These are phyloP conservation scores for Aporophyla lueneburgensis DNA, from an alignment of 2,888 invertebrate genomes.

Conservation along the genomic window DNA sequence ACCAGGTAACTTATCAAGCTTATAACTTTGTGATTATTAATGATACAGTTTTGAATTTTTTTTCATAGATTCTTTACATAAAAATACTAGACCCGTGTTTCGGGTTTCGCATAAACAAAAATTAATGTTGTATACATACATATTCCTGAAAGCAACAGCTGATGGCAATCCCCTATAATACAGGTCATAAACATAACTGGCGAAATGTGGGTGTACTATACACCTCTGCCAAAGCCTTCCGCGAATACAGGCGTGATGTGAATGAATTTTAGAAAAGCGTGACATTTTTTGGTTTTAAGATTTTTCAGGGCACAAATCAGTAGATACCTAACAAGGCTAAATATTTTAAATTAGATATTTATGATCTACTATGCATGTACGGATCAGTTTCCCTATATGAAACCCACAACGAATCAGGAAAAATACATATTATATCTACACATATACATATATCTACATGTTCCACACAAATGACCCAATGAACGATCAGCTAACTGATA, in stretches of 20 bases:
- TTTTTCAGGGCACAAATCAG: neutral
- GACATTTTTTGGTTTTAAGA: neutral
- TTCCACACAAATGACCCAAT: neutral
- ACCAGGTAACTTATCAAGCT: too few relatives aligned
- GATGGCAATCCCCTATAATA: too few relatives aligned
- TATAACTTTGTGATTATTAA: too few relatives aligned
- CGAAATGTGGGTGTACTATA: neutral
- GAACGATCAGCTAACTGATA: neutral
- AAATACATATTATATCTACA: neutral
- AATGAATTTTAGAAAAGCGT: too few relatives aligned
- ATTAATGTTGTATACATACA: too few relatives aligned
- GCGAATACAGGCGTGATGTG: neutral
- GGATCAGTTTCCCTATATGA: neutral
- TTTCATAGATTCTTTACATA: too few relatives aligned
- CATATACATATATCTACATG: too few relatives aligned
- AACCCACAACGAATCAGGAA: slow-evolving; percentile 1
- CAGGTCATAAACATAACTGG: neutral
- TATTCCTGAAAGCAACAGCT: too few relatives aligned
- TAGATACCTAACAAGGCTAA: neutral
- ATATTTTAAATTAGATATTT: neutral
- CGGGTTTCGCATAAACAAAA: too few relatives aligned
- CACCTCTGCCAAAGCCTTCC: neutral
- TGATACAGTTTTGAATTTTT: too few relatives aligned
- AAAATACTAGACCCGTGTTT: too few relatives aligned
- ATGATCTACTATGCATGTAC: neutral